Evolutionary conservation across 2,888 invertebrate species (phyloP), one percentile per base, ranked within the genome.

Genomic region (Philereme vetulata): DNA sequence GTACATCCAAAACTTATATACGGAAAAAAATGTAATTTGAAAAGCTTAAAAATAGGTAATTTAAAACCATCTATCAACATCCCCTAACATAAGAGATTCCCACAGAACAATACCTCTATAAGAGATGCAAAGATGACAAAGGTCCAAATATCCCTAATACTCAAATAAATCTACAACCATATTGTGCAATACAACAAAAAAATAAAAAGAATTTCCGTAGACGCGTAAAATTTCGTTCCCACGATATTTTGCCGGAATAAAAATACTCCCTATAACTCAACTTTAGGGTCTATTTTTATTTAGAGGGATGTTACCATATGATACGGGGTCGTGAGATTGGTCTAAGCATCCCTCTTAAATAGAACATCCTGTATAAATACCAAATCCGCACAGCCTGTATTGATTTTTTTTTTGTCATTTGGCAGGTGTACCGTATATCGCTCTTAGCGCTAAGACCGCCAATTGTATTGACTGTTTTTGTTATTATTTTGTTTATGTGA

Each of bases 321-420:
- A 75, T 75, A 72, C 80, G 83, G 85, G 89, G 86, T 88, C 90
- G 87, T 89, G 88, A 77, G 90, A 88, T 82, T 86, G 86, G 88
- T 88, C 87, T 73, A 75, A 82, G 71, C 86, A 90, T 90, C 91
- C 90, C 90, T 90, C 91, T 88, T 85, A 81, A 71, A 68, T 74
- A 73, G 76, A 77, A 76, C 84, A 84, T 85, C 84, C 84, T 86
- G 85, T 82, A 76, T 79, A 76, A 81, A 83, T 77, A 78, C 75
- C 70, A 76, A 82, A 84, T 85, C 79, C 75, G 85, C 83, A 81
- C 82, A 83, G 85, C 86, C 86, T 86, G 84, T 78, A 77, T 81
- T 68, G 40, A 4, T 42, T 52, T 56, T 53, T 60, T 38, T 43
- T 5, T 5, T 8, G 40, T 4, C 21, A 21, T 34, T 38, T 38